Percentiles rank a stretch among this genome's conserved stretches.
These are phyloP conservation scores for Xestobium rufovillosum DNA, from an alignment of 2,888 invertebrate genomes.

Conservation along the genomic window DNA sequence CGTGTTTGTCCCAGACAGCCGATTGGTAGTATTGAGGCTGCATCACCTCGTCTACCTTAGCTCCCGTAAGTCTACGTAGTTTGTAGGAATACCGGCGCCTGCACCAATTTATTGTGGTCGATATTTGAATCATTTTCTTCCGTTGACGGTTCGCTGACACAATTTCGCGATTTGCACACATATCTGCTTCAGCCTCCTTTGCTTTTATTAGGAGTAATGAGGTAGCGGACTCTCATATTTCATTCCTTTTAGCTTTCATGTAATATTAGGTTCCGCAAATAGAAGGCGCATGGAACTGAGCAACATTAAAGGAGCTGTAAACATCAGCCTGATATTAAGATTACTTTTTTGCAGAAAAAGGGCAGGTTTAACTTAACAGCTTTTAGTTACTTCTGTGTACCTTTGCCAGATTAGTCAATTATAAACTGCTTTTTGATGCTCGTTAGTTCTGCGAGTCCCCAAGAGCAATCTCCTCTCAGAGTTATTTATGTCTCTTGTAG, in stretches of 20 bases:
- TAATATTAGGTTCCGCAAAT: constrained; percentile 1
- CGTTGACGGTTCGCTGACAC: background rate
- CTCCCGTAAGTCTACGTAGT: constrained; percentile 33
- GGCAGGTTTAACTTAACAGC: too few relatives aligned
- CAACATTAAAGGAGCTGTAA: background rate
- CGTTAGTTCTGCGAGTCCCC: too few relatives aligned
- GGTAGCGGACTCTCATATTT: constrained; percentile 1
- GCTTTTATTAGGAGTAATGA: background rate
- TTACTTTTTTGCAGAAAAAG: too few relatives aligned
- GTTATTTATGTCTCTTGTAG: too few relatives aligned
- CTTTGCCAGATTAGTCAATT: too few relatives aligned
- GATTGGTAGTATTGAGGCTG: too few relatives aligned
- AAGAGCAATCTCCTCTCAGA: too few relatives aligned
- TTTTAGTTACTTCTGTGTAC: too few relatives aligned
- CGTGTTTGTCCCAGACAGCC: too few relatives aligned
- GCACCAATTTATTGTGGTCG: constrained; percentile 9
- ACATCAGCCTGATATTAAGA: too few relatives aligned
- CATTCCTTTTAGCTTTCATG: background rate
- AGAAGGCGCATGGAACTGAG: constrained; percentile 1
- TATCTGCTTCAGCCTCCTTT: too few relatives aligned
- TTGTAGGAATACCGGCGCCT: constrained; percentile 37
- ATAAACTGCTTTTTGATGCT: too few relatives aligned
- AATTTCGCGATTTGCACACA: background rate
- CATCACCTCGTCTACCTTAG: constrained; percentile 35
- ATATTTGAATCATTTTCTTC: background rate